Conservation (phyloP, 2,797 vertebrate genomes). For the Eulemur rubriventer region DNA sequence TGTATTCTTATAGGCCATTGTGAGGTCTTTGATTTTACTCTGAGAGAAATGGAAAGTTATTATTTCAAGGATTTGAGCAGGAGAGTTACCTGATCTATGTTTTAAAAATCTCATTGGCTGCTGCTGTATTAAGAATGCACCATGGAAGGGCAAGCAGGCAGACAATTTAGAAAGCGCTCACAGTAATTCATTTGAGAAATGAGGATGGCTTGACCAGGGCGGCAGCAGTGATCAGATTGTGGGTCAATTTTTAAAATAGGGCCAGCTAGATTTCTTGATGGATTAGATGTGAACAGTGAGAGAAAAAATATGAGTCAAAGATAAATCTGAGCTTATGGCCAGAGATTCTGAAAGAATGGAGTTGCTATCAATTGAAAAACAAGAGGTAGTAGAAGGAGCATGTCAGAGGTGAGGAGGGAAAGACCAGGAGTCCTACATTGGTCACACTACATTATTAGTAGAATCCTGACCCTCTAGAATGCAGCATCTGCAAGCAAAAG, state of each 20-base stretch:
- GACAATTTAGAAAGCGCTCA: not conserved
- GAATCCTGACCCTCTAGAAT: not conserved
- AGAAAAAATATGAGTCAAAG: not conserved
- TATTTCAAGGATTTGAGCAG: not conserved
- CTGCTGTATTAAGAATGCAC: not conserved
- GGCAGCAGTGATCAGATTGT: not conserved
- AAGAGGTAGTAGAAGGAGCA: not conserved
- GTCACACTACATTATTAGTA: not conserved
- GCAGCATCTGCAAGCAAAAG: not conserved
- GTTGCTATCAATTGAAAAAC: not conserved
- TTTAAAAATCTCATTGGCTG: not conserved
- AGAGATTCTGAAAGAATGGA: not conserved
- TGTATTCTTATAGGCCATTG: not conserved
- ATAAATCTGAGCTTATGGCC: not conserved
- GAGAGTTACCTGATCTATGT: not conserved
- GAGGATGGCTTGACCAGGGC: not conserved
- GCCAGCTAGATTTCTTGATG: not conserved
- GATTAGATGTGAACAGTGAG: not conserved
- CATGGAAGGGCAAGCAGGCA: not conserved
- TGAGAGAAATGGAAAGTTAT: not conserved
- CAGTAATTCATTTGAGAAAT: not conserved
- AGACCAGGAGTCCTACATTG: not conserved
- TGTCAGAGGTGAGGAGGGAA: not conserved
- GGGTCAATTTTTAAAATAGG: not conserved
- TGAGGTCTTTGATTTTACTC: not conserved